A percentile compares a stretch with the other conserved stretches of the same genome.
phyloP scores from a whole-genome alignment of 2,888 invertebrate species.

The Psylliodes chrysocephalus region DNA sequence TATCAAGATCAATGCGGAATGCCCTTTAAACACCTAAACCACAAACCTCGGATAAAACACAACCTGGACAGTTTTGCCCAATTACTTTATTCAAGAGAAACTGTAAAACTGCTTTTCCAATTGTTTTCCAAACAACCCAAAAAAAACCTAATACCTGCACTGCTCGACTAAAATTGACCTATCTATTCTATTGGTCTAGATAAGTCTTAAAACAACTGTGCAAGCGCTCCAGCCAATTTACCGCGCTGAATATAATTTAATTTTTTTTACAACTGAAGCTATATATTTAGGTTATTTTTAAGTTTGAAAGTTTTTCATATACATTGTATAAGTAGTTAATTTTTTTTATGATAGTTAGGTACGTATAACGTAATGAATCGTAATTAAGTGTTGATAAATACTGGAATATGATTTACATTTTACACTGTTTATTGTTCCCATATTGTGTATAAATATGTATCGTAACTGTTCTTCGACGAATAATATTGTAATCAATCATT shows the following conservation, averaged over 20 bases:
- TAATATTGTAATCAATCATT: constrained; percentile 32
- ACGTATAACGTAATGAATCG: constrained; percentile 53
- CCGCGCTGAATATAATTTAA: neutral
- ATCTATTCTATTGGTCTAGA: neutral
- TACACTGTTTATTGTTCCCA: constrained; percentile 42
- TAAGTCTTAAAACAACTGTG: constrained; percentile 11
- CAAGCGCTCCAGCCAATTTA: constrained; percentile 9
- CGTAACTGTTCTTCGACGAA: constrained; percentile 42
- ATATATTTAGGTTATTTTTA: constrained; percentile 33
- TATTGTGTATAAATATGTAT: constrained; percentile 29
- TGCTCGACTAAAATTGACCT: too few relatives aligned
- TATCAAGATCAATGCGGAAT: too few relatives aligned
- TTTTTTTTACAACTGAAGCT: constrained; percentile 22
- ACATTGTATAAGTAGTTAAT: constrained; percentile 52
- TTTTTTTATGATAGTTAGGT: constrained; percentile 52
- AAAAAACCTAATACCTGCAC: too few relatives aligned
- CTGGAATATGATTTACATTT: constrained; percentile 56
- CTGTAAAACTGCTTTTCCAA: too few relatives aligned
- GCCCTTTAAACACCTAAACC: too few relatives aligned
- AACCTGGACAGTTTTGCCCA: too few relatives aligned
- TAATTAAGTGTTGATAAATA: constrained; percentile 50
- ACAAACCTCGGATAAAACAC: too few relatives aligned
- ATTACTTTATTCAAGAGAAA: too few relatives aligned
- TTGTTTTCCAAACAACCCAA: too few relatives aligned
- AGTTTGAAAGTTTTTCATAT: constrained; percentile 49